Evolutionary conservation across 2,888 invertebrate species (phyloP), one percentile per base, ranked within the genome.

Genomic region (Pyralis farinalis): DNA sequence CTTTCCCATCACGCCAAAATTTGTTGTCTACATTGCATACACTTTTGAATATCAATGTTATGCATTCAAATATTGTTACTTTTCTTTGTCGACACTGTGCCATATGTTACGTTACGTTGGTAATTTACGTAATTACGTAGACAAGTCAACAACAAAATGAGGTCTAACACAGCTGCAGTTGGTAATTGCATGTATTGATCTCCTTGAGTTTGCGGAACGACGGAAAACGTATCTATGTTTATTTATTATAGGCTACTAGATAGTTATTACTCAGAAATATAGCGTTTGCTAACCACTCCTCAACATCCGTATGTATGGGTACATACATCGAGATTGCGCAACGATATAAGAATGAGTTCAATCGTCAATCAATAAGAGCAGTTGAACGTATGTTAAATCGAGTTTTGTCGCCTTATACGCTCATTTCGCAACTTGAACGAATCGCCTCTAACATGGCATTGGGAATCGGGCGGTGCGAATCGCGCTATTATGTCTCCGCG

Each of bases 171-270:
- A 49, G 49, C 57, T 56, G 61, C 48, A 34, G 49, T 47, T 12
- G 43, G 56, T 76, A 77, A 81, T 80, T 75, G 65, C 70, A 75
- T 69, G 61, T 64, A 81, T 76, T 72, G 80, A 73, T 85, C 81
- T 82, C 83, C 83, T 85, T 83, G 82, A 77, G 72, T 72, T 74
- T 61, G 56, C 78, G 74, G 79, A 76, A 84, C 73, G 74, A 64
- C 78, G 74, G 79, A 80, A 71, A 79, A 63, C 63, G 57, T 56
- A 58, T 51, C 53, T 55, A 52, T 66, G 55, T 59, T 66, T 66
- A 71, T 73, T 73, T 74, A 75, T 75, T 70, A 67, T 51, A 29
- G 45, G 35, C 44, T 55, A 54, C 39, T 32, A 40, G 22, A 53
- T 50, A 58, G 53, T 57, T 58, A 55, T 65, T 68, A 39, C 30